These are phyloP conservation scores for Panagrolaimus sp. DNA, from an alignment of 1,140 invertebrate genomes.

Conservation along the genomic window DNA sequence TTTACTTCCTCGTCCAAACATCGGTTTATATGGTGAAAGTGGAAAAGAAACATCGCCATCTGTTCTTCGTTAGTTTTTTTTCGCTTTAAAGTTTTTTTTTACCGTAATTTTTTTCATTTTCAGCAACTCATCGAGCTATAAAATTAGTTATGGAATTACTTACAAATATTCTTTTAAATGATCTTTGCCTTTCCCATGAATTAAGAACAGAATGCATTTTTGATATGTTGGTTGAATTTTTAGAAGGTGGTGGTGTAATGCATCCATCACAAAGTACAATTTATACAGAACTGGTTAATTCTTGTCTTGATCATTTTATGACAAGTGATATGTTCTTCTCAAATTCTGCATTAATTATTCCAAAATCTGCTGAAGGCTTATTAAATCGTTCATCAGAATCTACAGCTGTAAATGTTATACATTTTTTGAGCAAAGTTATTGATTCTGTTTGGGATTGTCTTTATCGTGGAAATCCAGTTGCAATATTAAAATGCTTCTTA, in stretches of 20 bases:
- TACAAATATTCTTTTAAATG: conserved; percentile 84
- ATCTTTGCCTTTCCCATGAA: conserved; percentile 69
- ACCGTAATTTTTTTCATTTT: background rate
- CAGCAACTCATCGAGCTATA: conserved; percentile 71
- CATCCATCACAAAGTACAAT: conserved; percentile 30
- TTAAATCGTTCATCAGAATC: conserved; percentile 65
- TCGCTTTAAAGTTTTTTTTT: background rate
- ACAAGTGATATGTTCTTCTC: conserved; percentile 62
- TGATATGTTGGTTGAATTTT: conserved; percentile 71
- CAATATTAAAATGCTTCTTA: conserved; percentile 58
- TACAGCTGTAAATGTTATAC: conserved; percentile 59
- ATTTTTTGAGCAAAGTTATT: conserved; percentile 81
- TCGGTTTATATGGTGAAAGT: background rate
- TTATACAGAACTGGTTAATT: conserved; percentile 42
- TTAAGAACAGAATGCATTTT: conserved; percentile 60
- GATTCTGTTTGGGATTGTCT: conserved; percentile 91
- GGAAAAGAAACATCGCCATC: background rate
- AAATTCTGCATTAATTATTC: conserved; percentile 80
- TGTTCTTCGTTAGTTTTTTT: conserved; percentile 7
- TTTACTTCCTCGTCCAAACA: conserved; percentile 70
- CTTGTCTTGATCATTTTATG: conserved; percentile 40
- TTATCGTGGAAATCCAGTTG: conserved; percentile 55
- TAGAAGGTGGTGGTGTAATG: conserved; percentile 42
- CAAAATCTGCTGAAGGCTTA: conserved; percentile 72
- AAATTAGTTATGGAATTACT: conserved; percentile 91